Evolutionary conservation across 2,888 invertebrate species (phyloP).

Genomic region (Brenthis hecate): DNA sequence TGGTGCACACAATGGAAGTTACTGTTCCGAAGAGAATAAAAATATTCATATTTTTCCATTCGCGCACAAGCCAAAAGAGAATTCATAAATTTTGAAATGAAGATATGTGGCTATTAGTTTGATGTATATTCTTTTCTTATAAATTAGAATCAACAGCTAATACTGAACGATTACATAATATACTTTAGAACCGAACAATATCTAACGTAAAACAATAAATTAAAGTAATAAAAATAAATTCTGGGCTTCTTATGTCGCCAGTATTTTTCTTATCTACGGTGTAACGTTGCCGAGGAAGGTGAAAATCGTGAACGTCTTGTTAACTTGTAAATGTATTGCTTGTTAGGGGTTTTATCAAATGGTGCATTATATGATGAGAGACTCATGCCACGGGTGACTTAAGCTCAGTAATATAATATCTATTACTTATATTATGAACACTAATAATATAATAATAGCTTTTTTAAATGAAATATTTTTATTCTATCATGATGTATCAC

Average conservation of each 20-base stretch:
- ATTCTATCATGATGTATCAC: too few species aligned
- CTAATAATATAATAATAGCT: too few species aligned
- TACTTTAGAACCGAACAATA: background rate
- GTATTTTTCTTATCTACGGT: slow-evolving; percentile 52
- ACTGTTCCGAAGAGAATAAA: slow-evolving; percentile 38
- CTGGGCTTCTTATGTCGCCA: slow-evolving; percentile 20
- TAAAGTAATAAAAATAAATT: background rate
- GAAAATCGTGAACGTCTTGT: slow-evolving; percentile 62
- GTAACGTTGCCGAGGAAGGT: slow-evolving; percentile 42
- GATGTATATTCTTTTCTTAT: slow-evolving; percentile 1
- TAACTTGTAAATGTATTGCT: slow-evolving; percentile 69
- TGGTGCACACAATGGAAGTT: slow-evolving; percentile 44
- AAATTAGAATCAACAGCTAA: slow-evolving; percentile 1
- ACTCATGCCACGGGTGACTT: background rate
- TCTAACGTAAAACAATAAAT: background rate
- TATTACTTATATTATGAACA: too few species aligned
- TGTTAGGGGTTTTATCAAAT: slow-evolving; percentile 57
- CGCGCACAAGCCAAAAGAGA: slow-evolving; percentile 34
- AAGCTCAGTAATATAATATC: too few species aligned
- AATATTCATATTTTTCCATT: slow-evolving; percentile 42
- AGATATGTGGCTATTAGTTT: slow-evolving; percentile 18
- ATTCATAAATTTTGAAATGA: slow-evolving; percentile 30
- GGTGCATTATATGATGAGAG: slow-evolving; percentile 22
- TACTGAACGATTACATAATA: background rate
- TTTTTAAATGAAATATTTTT: too few species aligned